phyloP scores from a whole-genome alignment of 2,888 invertebrate genomes.

The Temnothorax unifasciatus region DNA sequence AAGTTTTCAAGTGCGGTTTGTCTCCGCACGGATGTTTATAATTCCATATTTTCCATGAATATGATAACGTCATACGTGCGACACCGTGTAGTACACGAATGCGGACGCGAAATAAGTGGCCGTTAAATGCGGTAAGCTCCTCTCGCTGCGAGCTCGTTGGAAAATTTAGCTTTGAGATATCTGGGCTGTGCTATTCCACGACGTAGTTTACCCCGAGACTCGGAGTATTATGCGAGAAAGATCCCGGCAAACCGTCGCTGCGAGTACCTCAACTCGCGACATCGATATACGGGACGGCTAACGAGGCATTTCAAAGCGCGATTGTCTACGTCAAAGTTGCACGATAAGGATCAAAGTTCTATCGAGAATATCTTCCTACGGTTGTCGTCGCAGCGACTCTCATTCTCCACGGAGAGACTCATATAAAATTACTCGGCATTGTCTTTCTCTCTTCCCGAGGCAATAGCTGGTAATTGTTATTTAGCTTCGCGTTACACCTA shows the following conservation, averaged over 20 bases:
- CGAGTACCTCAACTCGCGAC: constrained; percentile 50
- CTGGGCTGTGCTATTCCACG: background rate
- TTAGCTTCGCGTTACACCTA: constrained; percentile 14
- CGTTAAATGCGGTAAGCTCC: constrained; percentile 23
- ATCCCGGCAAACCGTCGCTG: constrained; percentile 41
- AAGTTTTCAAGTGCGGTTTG: background rate
- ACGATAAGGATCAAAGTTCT: constrained; percentile 56
- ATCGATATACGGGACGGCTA: constrained; percentile 48
- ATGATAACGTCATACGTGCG: constrained; percentile 4
- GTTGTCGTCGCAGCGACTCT: constrained; percentile 32
- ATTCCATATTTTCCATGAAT: constrained; percentile 19
- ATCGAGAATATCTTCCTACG: constrained; percentile 37
- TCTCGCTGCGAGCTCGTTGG: constrained; percentile 18
- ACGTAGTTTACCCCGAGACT: constrained; percentile 33
- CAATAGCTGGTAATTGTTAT: constrained; percentile 45
- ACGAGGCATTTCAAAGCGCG: constrained; percentile 56
- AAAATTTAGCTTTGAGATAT: constrained; percentile 43
- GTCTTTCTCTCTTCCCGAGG: constrained; percentile 45
- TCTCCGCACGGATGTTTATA: background rate
- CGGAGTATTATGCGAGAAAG: constrained; percentile 45
- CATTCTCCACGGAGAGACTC: constrained; percentile 22
- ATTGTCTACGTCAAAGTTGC: constrained; percentile 57
- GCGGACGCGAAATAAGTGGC: constrained; percentile 16
- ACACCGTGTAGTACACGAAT: background rate
- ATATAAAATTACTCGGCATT: constrained; percentile 56